phyloP scores from a whole-genome alignment of 2,113 vertebrate species.

The Chroicocephalus ridibundus region DNA sequence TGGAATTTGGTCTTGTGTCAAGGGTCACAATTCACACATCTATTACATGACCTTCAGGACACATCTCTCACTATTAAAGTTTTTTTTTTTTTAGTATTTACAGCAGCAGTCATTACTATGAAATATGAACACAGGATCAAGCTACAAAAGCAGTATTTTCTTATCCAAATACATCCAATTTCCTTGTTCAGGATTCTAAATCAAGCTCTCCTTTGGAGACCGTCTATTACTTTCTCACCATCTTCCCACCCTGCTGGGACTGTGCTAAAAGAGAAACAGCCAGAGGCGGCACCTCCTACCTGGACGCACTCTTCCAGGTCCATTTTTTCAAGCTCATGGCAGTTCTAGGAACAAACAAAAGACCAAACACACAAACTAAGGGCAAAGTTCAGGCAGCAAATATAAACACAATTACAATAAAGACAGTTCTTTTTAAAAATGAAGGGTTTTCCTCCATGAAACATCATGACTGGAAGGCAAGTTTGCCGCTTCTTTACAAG shows the following conservation, averaged over 20 bases:
- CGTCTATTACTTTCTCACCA: background rate
- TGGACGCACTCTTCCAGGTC: constrained; percentile 98
- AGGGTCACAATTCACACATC: background rate
- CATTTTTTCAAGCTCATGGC: constrained; percentile 99
- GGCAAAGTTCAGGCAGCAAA: background rate
- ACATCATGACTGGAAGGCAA: background rate
- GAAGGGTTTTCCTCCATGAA: background rate
- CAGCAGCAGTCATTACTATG: accelerated
- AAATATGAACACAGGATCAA: background rate
- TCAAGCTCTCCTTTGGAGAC: background rate
- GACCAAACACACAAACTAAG: background rate
- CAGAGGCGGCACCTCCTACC: constrained; percentile 69
- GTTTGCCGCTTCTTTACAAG: background rate
- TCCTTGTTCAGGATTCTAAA: background rate
- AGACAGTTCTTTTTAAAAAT: background rate
- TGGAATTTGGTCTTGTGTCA: background rate
- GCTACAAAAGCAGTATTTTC: background rate
- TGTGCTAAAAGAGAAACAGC: background rate
- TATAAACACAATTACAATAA: background rate
- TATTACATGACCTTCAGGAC: accelerated
- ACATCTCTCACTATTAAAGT: accelerated
- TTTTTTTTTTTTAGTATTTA: background rate
- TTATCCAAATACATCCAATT: background rate
- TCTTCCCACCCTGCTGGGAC: background rate
- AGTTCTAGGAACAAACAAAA: constrained; percentile 82